Conservation (phyloP, 2,113 vertebrate genomes). For the Equus quagga region DNA sequence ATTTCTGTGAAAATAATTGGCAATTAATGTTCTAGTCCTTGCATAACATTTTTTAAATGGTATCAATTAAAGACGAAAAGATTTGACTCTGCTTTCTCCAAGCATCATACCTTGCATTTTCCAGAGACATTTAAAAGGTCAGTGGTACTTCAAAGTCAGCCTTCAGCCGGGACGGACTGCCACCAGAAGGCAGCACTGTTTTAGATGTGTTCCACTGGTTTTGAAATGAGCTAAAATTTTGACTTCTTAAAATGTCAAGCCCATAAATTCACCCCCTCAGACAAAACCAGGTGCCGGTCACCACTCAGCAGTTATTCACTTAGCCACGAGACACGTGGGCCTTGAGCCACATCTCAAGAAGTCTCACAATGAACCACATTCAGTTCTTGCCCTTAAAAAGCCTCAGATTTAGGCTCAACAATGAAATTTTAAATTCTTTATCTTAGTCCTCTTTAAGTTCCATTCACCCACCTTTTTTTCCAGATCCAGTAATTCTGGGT, state of each 20-base stretch:
- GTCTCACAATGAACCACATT: background rate
- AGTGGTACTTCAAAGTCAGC: slow-evolving; percentile 47
- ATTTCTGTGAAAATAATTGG: slow-evolving; percentile 15
- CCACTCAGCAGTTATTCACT: background rate
- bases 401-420: background rate
- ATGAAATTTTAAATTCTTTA: background rate
- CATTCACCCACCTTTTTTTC: background rate
- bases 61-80: slow-evolving; percentile 14
- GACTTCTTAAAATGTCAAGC: slow-evolving; percentile 75
- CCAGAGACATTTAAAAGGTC: slow-evolving; percentile 59
- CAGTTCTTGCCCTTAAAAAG: background rate
- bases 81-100: background rate
- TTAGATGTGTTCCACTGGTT: background rate
- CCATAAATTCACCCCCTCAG: slow-evolving; percentile 35
- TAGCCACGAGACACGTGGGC: accelerated
- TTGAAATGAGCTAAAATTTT: slow-evolving; percentile 45
- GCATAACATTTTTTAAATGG: background rate
- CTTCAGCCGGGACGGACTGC: background rate
- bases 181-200: background rate
- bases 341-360: background rate
- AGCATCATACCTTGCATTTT: background rate
- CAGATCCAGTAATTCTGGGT: background rate
- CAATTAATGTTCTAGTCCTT: background rate
- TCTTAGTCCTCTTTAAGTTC: background rate
- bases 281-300: background rate